Conservation (phyloP, 2,113 vertebrate genomes). For the Mesoclemmys tuberculata region DNA sequence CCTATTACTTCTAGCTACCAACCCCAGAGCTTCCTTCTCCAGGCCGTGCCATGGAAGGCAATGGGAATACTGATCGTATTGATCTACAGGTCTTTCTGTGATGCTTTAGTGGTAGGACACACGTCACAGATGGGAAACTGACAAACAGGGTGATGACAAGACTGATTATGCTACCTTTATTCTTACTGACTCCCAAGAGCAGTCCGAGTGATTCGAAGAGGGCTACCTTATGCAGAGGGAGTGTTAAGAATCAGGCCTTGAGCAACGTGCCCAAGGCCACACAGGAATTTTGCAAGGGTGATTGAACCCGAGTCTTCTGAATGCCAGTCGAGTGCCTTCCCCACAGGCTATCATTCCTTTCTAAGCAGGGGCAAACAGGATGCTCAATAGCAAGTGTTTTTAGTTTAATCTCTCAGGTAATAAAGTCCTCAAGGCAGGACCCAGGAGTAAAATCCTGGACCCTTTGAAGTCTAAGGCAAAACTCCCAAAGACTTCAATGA, state of each 20-base stretch:
- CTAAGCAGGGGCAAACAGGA: not conserved
- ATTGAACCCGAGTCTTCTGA: not conserved
- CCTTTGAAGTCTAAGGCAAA: not conserved
- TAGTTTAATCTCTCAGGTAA: not conserved
- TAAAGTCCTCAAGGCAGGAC: not conserved
- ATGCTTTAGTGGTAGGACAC: not conserved
- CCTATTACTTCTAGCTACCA: not conserved
- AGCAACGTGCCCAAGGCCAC: not conserved
- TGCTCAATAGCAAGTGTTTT: not conserved
- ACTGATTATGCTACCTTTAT: not conserved
- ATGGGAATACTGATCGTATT: not conserved
- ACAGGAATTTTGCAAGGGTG: not conserved
- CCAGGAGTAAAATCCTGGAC: not conserved
- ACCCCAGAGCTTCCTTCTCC: not conserved
- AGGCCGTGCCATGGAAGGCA: not conserved
- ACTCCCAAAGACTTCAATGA: not conserved
- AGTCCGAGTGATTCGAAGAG: not conserved
- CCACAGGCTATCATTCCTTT: not conserved
- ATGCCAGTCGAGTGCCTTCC: not conserved
- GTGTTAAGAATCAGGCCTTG: not conserved
- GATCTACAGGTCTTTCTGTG: not conserved
- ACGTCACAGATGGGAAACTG: not conserved
- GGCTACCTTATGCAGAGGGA: no score
- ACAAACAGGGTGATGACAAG: not conserved
- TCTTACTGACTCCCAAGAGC: not conserved